phyloP scores from a whole-genome alignment of 2,113 vertebrate genomes.

The Dromiciops gliroides region DNA sequence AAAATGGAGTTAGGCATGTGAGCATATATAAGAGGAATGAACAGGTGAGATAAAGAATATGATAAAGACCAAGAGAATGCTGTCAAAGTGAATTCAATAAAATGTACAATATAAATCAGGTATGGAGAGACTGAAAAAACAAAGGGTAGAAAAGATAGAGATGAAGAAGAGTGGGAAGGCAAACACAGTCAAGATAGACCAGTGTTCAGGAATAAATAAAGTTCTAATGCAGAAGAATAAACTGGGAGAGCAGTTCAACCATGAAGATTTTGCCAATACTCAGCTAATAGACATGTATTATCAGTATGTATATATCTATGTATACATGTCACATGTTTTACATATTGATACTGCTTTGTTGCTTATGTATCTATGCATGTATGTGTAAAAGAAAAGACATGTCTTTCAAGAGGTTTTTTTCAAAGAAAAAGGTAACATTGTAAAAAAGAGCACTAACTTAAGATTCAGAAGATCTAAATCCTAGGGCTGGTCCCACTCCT shows the following conservation, averaged over 20 bases:
- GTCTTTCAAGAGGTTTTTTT: not conserved
- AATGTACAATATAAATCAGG: slow-evolving; percentile 16
- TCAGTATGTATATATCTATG: no score
- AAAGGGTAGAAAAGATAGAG: not conserved
- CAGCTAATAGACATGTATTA: not conserved
- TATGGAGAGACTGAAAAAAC: slow-evolving; percentile 7
- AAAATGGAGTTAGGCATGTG: slow-evolving; percentile 2
- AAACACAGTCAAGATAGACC: not conserved
- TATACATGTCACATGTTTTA: not conserved
- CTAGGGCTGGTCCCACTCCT: not conserved
- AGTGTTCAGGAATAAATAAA: not conserved
- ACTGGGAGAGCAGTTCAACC: not conserved
- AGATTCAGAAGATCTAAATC: not conserved
- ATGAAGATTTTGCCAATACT: not conserved
- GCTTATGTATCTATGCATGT: not conserved
- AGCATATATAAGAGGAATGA: not conserved
- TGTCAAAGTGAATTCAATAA: slow-evolving; percentile 6
- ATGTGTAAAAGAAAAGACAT: not conserved
- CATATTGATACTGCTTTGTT: not conserved
- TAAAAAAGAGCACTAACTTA: not conserved
- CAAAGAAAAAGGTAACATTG: not conserved
- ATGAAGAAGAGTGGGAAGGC: not conserved
- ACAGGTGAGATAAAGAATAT: not conserved
- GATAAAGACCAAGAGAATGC: slow-evolving; percentile 2
- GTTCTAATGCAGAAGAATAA: not conserved